Base-by-base conservation (phyloP, 2,113 vertebrate species). In the Notothenia coriiceps region DNA sequence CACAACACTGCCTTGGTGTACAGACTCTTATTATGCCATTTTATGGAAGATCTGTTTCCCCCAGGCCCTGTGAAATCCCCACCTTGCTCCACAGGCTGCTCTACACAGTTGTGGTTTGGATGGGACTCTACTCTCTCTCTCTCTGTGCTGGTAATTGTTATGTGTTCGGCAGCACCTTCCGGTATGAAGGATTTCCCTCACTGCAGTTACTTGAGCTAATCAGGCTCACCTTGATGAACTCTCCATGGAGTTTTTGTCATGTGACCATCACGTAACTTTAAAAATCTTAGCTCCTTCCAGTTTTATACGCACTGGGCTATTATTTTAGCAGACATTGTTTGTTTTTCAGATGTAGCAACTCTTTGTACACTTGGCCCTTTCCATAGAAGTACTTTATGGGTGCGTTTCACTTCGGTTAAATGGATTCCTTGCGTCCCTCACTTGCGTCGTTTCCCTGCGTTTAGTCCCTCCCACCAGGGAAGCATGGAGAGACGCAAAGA, bases 71-170 rank as follows among this genome's bases (percentile, higher is more conserved):
- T 65, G 44, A 60, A 70, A 52, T 44, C 46, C 22, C 59, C 66
- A 78, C 44, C 65, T 67, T 18, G 51, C 54, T 62, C 70, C 22
- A 52, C 64, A 64, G 70, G 60, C 40, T 56, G 3, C 29, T 29
- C 44, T 55, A 14, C 35, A 43, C 18, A 14, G 11, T 6, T 43
- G 52, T 54, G 13, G 22, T 46, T 79, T 49, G 12, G 49, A 49
- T 64, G 46, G 63, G 49, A 57, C 20, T 7, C 35, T 57, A 0
- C 4, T 33, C 49, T 25, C 33, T 54, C 33, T 78, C 29, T 3
- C 29, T 29, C 29, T 29, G 3, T 25, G 59, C 72, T 84, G 73
- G 55, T 83, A 67, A 60, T 73, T 80, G 61, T 79, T 83, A 59
- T 52, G 43, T 33, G 64, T 69, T 77, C 75, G 71, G 57, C 76